Conservation (phyloP, 2,113 vertebrate genomes). For the Coryphaenoides rupestris region DNA sequence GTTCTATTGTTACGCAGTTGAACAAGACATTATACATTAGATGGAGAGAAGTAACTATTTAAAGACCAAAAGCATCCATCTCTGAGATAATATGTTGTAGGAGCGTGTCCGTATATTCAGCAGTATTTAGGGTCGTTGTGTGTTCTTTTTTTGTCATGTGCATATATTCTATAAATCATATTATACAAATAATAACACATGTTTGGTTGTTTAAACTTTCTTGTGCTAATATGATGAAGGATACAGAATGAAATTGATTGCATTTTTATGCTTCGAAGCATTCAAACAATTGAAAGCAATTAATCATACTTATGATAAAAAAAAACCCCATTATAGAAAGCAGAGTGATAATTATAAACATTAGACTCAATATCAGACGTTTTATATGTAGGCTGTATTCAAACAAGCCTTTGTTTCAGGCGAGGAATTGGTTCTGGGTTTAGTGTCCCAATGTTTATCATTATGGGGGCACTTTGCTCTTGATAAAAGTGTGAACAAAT, state of each 20-base stretch:
- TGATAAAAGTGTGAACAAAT: no score
- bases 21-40: no score
- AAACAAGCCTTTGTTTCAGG: background rate
- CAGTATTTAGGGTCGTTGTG: background rate
- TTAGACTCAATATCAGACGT: background rate
- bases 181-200: background rate
- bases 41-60: no score
- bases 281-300: conserved; percentile 1
- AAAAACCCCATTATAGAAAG: background rate
- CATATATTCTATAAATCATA: background rate
- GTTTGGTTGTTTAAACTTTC: no score
- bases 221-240: background rate
- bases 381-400: background rate
- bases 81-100: no score
- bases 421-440: no score
- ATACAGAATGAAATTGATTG: background rate
- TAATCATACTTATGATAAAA: conserved; percentile 2
- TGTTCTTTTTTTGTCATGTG: background rate
- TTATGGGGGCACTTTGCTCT: no score
- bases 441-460: background rate
- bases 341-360: background rate
- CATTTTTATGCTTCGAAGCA: conserved; percentile 1
- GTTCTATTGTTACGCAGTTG: no score
- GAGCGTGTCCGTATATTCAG: background rate
- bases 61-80: no score